A percentile compares a stretch with the other conserved stretches of the same genome.
Conservation (phyloP, 2,797 vertebrate genomes). For the Falco cherrug region DNA sequence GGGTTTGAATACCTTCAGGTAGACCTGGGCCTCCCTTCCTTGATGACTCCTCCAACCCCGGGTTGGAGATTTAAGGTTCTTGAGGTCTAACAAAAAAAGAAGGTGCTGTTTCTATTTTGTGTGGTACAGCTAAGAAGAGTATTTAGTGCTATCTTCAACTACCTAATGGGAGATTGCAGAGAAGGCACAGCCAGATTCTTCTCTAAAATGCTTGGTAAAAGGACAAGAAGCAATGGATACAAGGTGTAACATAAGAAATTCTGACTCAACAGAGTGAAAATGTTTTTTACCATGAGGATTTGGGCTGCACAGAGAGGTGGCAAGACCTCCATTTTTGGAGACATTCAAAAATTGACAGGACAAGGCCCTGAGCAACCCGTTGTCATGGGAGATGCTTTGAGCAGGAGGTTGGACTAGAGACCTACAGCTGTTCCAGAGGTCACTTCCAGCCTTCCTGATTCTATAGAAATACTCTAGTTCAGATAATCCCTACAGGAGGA, state of each 20-base stretch:
- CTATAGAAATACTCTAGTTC: background rate
- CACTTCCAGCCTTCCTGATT: background rate
- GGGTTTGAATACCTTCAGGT: background rate
- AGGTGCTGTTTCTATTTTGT: background rate
- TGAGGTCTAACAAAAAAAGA: background rate
- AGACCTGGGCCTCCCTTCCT: background rate
- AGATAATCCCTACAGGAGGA: background rate
- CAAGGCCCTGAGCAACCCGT: background rate
- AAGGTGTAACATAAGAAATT: background rate
- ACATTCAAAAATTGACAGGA: background rate
- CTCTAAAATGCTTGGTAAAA: background rate
- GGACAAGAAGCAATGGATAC: background rate
- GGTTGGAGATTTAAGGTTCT: background rate
- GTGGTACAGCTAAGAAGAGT: background rate
- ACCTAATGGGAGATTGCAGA: background rate
- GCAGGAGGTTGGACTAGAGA: background rate
- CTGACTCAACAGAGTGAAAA: background rate
- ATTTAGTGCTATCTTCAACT: background rate
- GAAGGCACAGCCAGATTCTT: background rate
- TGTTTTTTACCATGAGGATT: rapidly evolving
- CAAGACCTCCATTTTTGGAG: background rate
- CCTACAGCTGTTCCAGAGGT: background rate
- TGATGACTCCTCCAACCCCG: background rate
- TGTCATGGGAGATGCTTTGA: background rate
- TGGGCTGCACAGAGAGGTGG: background rate